These are phyloP conservation scores for Ondatra zibethicus DNA, from an alignment of 2,113 vertebrate genomes.

Conservation along the genomic window DNA sequence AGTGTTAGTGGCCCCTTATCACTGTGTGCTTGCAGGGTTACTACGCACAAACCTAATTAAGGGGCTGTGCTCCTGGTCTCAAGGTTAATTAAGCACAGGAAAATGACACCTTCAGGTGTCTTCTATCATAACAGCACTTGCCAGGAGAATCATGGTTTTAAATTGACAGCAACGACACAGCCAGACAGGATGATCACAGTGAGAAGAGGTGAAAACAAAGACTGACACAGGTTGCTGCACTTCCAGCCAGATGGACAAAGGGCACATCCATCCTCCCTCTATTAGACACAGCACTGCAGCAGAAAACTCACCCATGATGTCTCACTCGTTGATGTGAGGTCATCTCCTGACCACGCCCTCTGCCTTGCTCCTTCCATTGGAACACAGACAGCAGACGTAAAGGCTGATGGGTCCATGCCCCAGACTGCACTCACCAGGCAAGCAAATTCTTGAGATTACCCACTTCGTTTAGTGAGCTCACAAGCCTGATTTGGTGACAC, in stretches of 20 bases:
- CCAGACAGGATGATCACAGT: background rate
- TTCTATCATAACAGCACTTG: background rate
- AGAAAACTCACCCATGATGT: background rate
- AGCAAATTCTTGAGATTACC: background rate
- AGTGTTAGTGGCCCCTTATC: conserved; percentile 4
- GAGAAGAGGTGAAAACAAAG: conserved; percentile 69
- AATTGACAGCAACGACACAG: conserved; percentile 51
- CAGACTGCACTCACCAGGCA: background rate
- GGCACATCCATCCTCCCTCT: background rate
- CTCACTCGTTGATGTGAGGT: background rate
- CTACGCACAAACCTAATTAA: conserved; percentile 67
- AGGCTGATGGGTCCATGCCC: background rate
- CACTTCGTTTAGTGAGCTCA: rapidly evolving
- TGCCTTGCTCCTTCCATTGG: too few relatives aligned
- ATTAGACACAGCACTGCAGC: background rate
- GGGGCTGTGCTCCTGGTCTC: conserved; percentile 49
- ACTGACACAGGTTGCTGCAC: conserved; percentile 35
- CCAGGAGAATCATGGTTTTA: conserved; percentile 36
- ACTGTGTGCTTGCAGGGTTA: conserved; percentile 54
- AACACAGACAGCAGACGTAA: too few relatives aligned
- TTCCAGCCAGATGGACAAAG: background rate
- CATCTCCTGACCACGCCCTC: rapidly evolving
- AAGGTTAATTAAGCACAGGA: conserved; percentile 79
- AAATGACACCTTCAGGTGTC: conserved; percentile 75
- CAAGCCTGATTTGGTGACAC: too few relatives aligned